Base-by-base conservation (phyloP, 1,140 invertebrate species). In the Sipha flava region DNA sequence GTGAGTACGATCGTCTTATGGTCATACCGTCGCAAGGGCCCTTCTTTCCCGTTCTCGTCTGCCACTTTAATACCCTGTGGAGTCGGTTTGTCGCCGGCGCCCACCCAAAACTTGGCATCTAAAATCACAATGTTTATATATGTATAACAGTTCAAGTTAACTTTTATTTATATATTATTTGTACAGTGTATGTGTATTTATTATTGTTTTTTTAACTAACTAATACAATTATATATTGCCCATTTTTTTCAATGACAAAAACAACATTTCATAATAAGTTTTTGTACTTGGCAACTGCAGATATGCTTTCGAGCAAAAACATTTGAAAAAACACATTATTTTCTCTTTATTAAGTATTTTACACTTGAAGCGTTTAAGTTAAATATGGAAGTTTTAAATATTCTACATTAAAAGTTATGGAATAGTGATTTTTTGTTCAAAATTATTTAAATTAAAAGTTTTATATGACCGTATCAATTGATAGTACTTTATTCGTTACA, bases 81-180 rank as follows among this genome's bases (percentile, higher is more conserved):
- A 1, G 90, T 90, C 4, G 94, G 93, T 82, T 90, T 89, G 26
- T 91, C 88, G 12, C 94, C 94, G 18, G 89, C 85, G 0, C 94
- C 94, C 54, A 93, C 93, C 95, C 95, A 96, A 86, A 95, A 96
- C 86, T 95, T 95, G 0, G 93, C 93, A 86, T 95, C 94, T 96
- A 85, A 40, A 88, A 88, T 82, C 0, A 29, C 6, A 18, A 45
- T 10, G 37, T 4, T 40, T 40, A 40, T 10, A 10, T 6, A 10
- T 40, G 4, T 14, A n/a, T 37, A 23, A 64, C 31, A 31, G 59
- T 34, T 10, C 31, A n/a, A 37, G 18, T 34, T 31, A 21, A 34
- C 18, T 64, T 64, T n/a, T n/a, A n/a, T n/a, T n/a, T 34, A 62
- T 3, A 26, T 1, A 62, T 29, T 62, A 37, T 31, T 9, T 29